Evolutionary conservation across 2,797 vertebrate species (phyloP), one percentile per base, ranked within the genome.

Genomic region (Hydrophis major): DNA sequence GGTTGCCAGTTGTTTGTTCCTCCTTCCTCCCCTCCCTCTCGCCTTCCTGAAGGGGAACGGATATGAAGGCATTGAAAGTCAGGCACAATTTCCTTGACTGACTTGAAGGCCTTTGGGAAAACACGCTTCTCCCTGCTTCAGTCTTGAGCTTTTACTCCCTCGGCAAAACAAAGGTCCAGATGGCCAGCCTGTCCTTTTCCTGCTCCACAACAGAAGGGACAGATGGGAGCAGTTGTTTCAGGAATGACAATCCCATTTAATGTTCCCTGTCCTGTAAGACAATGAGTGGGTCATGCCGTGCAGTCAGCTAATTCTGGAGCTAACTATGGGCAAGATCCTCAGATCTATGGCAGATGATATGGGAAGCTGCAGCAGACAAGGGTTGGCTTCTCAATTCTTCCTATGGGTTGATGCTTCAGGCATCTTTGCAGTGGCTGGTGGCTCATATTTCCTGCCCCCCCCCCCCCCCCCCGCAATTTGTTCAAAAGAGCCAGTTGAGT

Each of bases 1-100:
- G 95, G 94, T 94, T 96, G 92, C 28, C 89, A 94, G 94, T 95
- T 96, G 95, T 97, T 97, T 96, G 96, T 96, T 96, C 94, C 95
- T 94, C 96, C 95, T 95, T 95, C 93, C 91, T 95, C 95, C 94
- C 92, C 93, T 93, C 93, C 95, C 95, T 94, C 94, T 32, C 0
- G 95, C 93, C 95, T 96, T 97, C 92, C 93, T 96, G 95, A 94
- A 94, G 94, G 95, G 94, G 95, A 97, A 94, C 96, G 96, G 97
- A 97, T 97, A 94, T 92, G 63, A 42, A 93, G 25, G 93, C 89
- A 53, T 93, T 20, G 90, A 97, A 96, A 94, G 95, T 92, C 90
- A 25, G 95, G 96, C 95, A 95, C 96, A 96, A 97, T 96, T 97
- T 97, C 97, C 97, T 96, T 57, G 93, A 95, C 96, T 96, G 89